Evolutionary conservation across 53 echinoderm and acorn worm species (phyloP).

Genomic region (Temnopleurus reevesii): DNA sequence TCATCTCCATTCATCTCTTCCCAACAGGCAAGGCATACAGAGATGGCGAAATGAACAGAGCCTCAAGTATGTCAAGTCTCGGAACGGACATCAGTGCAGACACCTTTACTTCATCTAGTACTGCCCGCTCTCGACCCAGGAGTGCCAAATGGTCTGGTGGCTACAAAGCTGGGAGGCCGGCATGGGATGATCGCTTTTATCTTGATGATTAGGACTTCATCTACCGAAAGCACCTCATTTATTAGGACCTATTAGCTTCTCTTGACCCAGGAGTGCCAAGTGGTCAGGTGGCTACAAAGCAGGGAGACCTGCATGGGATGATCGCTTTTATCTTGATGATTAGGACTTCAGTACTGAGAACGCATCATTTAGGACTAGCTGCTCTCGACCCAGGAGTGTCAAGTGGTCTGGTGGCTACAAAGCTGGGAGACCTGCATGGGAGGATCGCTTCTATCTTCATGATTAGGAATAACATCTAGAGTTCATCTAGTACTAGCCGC

Average conservation of each 20-base stretch:
- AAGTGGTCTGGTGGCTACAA: slow-evolving; percentile 63
- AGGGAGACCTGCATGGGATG: slow-evolving; percentile 83
- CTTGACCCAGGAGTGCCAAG: slow-evolving; percentile 81
- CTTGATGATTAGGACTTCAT: not conserved
- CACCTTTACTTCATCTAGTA: slow-evolving; percentile 53
- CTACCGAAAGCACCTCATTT: not conserved
- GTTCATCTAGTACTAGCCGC: no score
- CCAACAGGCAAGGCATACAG: slow-evolving; percentile 61
- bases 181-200: slow-evolving; percentile 89
- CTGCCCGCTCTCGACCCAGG: slow-evolving; percentile 69
- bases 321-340: slow-evolving; percentile 61
- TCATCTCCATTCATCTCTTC: no score
- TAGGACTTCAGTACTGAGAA: slow-evolving; percentile 58
- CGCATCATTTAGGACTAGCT: slow-evolving; percentile 50
- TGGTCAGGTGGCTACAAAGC: slow-evolving; percentile 62
- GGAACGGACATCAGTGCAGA: slow-evolving; percentile 66
- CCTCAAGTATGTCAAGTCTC: slow-evolving; percentile 85
- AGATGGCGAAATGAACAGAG: slow-evolving; percentile 68
- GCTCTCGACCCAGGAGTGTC: slow-evolving; percentile 79
- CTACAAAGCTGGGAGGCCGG: slow-evolving; percentile 63
- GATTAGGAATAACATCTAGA: not conserved
- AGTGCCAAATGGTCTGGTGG: slow-evolving; percentile 70
- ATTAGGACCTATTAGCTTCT: slow-evolving; percentile 46
- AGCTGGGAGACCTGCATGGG: slow-evolving; percentile 77
- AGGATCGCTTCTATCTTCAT: slow-evolving; percentile 72